A percentile compares a stretch with the other conserved stretches of the same genome.
Conservation (phyloP, 2,888 invertebrate species). For the Agapostemon virescens region DNA sequence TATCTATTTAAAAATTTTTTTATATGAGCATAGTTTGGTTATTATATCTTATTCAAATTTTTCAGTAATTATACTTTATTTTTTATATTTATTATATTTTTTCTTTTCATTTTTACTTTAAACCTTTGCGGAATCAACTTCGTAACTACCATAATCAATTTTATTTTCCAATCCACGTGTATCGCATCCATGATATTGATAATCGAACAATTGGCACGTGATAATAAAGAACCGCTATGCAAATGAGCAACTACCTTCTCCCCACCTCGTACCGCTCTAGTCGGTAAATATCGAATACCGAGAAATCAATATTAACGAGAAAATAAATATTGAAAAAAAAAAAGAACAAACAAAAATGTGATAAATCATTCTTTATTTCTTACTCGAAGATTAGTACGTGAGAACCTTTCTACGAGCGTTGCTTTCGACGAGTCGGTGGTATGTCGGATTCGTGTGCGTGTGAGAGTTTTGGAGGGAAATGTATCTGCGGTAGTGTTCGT, state of each 20-base stretch:
- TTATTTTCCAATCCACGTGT: neutral
- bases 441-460: neutral
- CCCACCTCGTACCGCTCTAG: neutral
- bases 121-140: neutral
- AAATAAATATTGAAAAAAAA: neutral
- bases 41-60: neutral
- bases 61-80: too few species aligned
- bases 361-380: neutral
- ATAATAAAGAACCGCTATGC: constrained; percentile 7
- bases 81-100: neutral
- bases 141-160: neutral
- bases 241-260: neutral
- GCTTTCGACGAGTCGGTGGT: neutral
- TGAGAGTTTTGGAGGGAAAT: neutral
- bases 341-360: too few species aligned
- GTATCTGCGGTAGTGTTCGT: neutral
- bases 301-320: neutral
- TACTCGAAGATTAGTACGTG: neutral
- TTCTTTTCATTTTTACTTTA: neutral
- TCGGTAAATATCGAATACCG: neutral
- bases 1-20: neutral
- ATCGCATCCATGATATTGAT: constrained; percentile 47
- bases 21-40: too few species aligned
- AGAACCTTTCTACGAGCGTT: neutral
- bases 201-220: constrained; percentile 16